Conservation (phyloP, 2,888 invertebrate genomes). For the Plebejus melissa region DNA sequence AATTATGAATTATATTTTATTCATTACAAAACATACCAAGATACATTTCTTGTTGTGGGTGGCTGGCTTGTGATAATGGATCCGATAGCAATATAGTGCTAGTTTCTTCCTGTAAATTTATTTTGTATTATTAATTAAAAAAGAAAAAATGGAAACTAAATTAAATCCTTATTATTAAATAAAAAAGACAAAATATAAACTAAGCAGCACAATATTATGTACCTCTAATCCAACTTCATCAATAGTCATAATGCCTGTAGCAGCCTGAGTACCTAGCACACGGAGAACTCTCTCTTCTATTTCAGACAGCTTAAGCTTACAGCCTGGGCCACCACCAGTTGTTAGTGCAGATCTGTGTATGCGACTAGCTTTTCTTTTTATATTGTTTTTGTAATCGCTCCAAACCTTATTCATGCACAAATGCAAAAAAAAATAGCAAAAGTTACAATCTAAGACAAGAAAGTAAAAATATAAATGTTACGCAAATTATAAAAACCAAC, state of each 20-base stretch:
- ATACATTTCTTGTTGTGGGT: not conserved
- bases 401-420: too few species aligned
- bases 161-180: not conserved
- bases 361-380: too few species aligned
- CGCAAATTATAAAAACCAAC: too few species aligned
- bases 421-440: too few species aligned
- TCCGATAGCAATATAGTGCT: not conserved
- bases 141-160: too few species aligned
- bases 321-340: too few species aligned
- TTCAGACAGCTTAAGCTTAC: not conserved
- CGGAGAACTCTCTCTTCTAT: not conserved
- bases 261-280: conserved; percentile 1
- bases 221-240: not conserved
- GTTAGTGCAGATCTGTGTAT: too few species aligned
- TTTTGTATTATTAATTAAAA: not conserved
- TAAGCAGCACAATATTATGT: conserved; percentile 1
- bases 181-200: not conserved
- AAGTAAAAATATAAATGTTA: too few species aligned
- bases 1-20: not conserved
- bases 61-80: not conserved
- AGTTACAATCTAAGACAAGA: too few species aligned
- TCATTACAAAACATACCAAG: not conserved
- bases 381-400: too few species aligned
- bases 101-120: not conserved
- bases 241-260: not conserved